These are phyloP conservation scores for Allochrocebus solatus DNA, from an alignment of 2,797 vertebrate species.

Conservation along the genomic window DNA sequence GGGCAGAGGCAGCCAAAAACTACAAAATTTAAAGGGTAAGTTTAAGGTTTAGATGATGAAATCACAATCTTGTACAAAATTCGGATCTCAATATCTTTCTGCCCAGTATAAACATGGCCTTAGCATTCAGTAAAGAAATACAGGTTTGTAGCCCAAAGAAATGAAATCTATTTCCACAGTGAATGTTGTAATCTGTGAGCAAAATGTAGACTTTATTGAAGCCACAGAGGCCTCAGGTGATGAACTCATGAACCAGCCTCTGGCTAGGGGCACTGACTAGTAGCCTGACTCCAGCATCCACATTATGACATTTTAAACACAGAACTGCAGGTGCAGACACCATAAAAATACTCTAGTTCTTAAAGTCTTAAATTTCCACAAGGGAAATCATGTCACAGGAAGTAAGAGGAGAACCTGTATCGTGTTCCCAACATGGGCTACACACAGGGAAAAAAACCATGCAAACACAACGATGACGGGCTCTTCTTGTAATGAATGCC, in stretches of 20 bases:
- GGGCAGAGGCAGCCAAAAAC: background rate
- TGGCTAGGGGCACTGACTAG: background rate
- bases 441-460: conserved; percentile 48
- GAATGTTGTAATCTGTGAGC: background rate
- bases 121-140: conserved; percentile 19
- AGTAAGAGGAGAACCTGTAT: conserved; percentile 58
- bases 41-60: background rate
- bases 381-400: conserved; percentile 50
- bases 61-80: background rate
- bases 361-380: conserved; percentile 55
- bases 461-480: conserved; percentile 49
- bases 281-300: background rate
- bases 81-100: conserved; percentile 39
- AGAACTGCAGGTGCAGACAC: conserved; percentile 3
- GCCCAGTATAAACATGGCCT: background rate
- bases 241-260: background rate
- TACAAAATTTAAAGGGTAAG: conserved; percentile 13
- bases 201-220: background rate
- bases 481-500: conserved; percentile 27
- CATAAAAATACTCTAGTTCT: conserved; percentile 19
- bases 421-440: conserved; percentile 47
- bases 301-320: background rate
- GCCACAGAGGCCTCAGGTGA: background rate
- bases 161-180: conserved; percentile 9
- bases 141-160: background rate